Evolutionary conservation across 2,113 vertebrate genomes (phyloP), one percentile per base, ranked within the genome.

Genomic region (Eira barbara): DNA sequence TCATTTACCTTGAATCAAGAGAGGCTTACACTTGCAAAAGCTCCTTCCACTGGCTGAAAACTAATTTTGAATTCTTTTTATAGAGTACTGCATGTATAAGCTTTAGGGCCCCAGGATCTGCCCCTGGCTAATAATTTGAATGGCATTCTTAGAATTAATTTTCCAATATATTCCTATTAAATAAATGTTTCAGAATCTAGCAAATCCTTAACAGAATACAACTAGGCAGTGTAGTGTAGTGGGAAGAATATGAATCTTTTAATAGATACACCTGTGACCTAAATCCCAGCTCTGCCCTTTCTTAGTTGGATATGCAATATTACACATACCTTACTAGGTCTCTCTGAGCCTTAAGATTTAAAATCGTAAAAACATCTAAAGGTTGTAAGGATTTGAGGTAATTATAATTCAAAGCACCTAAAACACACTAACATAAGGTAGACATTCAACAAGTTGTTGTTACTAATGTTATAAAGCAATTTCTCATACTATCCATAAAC

Each of bases 401-500:
- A 69, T 81, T 96, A 42, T 79, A 89, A 42, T 69, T 79, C 39
- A 76, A 97, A 94, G 84, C 57, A 80, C 23, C 34, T 91, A 83
- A 89, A 94, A 78, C 14, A 96, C 84, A 96, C 9, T 52, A 96
- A 87, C 13, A 96, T n/a, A 92, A 95, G 42, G 59, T 2, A 88
- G 59, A 92, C 31, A 91, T 31, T 71, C 63, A 85, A 84, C 17
- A 63, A 73, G 3, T 20, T 71, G 11, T 87, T 57, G 31, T 69
- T 84, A 84, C 34, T 85, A 78, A 94, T 61, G 21, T 82, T 59
- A 95, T 45, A 57, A 93, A 81, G 36, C 31, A 94, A 82, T 21
- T 81, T 85, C 49, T 90, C 87, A 86, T 65, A 86, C 42, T 85
- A 80, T 85, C 79, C 49, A 91, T n/a, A 36, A 91, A 45, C 1